phyloP scores from a whole-genome alignment of 2,113 vertebrate species.

The Phyllostomus discolor region DNA sequence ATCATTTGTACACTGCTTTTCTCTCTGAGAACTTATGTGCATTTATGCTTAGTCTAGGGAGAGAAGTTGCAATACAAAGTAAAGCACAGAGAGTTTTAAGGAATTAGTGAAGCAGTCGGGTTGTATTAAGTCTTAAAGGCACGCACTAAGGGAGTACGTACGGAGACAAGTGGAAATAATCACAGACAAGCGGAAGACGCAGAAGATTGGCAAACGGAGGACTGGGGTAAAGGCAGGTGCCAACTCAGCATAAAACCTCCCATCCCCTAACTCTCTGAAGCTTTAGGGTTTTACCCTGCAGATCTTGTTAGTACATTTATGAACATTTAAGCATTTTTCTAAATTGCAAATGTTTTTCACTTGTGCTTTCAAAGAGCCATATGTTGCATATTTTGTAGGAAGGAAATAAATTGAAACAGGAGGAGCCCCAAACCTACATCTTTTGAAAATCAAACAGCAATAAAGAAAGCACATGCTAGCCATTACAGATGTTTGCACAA shows the following conservation, averaged over 20 bases:
- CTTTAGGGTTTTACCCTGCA: neutral
- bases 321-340: neutral
- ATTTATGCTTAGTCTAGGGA: neutral
- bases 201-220: neutral
- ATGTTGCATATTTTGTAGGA: neutral
- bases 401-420: neutral
- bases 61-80: neutral
- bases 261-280: neutral
- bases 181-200: neutral
- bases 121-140: neutral
- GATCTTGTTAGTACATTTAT: constrained; percentile 34
- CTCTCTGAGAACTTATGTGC: neutral
- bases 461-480: neutral
- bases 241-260: neutral
- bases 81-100: neutral
- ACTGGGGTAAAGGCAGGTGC: neutral
- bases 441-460: constrained; percentile 25
- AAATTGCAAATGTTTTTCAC: neutral
- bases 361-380: neutral
- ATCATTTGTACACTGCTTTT: neutral
- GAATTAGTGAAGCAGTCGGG: neutral
- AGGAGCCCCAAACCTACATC: neutral
- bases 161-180: neutral
- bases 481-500: neutral
- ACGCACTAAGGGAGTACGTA: neutral